These are phyloP conservation scores for Myopa tessellatipennis DNA, from an alignment of 2,888 invertebrate genomes.

Conservation along the genomic window DNA sequence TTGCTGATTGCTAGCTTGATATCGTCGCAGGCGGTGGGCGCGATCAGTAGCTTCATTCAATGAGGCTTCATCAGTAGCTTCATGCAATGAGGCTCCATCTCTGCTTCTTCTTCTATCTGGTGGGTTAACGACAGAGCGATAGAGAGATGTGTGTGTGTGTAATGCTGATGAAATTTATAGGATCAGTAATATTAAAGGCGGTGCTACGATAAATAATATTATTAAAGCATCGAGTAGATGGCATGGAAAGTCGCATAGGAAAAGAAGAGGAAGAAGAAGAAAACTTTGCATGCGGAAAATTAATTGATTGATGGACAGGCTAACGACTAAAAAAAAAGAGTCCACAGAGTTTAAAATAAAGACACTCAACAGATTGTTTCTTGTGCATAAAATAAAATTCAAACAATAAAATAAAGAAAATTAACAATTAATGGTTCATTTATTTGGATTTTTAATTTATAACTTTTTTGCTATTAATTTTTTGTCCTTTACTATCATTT, in stretches of 20 bases:
- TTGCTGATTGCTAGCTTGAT: background rate
- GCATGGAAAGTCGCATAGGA: background rate
- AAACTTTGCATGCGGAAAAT: background rate
- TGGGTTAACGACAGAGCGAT: slow-evolving; percentile 33
- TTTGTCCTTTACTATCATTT: too few relatives aligned
- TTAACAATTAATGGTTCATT: too few relatives aligned
- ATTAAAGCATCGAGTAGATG: background rate
- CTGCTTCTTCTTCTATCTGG: background rate
- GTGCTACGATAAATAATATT: slow-evolving; percentile 39
- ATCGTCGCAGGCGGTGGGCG: slow-evolving; percentile 15
- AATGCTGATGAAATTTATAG: slow-evolving; percentile 50
- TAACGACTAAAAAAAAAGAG: background rate
- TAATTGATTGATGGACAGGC: background rate
- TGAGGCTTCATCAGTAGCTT: background rate
- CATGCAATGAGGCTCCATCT: background rate
- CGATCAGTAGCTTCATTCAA: background rate
- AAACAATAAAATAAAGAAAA: too few relatives aligned
- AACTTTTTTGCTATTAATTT: too few relatives aligned
- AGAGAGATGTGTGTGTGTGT: background rate
- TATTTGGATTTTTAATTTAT: too few relatives aligned
- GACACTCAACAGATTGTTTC: too few relatives aligned
- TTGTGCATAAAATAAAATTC: too few relatives aligned
- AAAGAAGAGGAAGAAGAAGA: too few relatives aligned
- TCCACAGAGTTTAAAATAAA: too few relatives aligned
- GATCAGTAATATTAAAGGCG: slow-evolving; percentile 53